Evolutionary conservation across 2,113 vertebrate species (phyloP).

Genomic region (Pyxicephalus adspersus): DNA sequence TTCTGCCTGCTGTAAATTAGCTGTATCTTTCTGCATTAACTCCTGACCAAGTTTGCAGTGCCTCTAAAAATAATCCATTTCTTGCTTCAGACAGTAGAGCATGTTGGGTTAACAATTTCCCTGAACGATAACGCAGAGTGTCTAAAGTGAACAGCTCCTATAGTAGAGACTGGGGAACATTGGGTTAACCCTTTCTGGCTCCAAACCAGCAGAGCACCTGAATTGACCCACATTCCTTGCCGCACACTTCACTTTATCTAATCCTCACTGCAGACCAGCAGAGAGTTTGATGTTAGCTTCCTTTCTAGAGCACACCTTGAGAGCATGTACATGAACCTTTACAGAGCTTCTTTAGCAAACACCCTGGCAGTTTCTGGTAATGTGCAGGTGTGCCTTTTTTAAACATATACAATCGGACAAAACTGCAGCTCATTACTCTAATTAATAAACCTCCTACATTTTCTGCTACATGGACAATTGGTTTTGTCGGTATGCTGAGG

Average conservation of each 20-base stretch:
- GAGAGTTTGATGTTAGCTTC: conserved; percentile 1
- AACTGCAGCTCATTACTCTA: conserved; percentile 10
- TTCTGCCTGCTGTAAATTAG: neutral
- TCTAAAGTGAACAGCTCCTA: neutral
- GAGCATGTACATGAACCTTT: neutral
- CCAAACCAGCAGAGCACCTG: neutral
- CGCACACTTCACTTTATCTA: neutral
- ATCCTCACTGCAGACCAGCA: neutral
- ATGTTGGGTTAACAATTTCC: conserved; percentile 13
- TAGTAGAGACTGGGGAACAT: conserved; percentile 2
- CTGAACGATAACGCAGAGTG: neutral
- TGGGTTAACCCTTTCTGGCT: neutral
- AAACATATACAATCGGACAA: conserved; percentile 16
- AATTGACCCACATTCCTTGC: conserved; percentile 5
- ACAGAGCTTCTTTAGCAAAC: neutral
- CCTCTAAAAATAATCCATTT: conserved; percentile 3
- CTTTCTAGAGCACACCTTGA: conserved; percentile 12
- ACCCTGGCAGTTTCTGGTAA: neutral
- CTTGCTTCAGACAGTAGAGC: conserved; percentile 36
- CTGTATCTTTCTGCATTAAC: conserved; percentile 9
- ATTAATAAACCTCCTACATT: neutral
- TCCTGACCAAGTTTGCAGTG: conserved; percentile 11
- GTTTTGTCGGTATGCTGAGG: neutral
- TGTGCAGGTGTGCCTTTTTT: neutral
- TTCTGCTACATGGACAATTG: neutral